Base-by-base conservation (phyloP, 2,888 invertebrate species). In the Hydriomena furcata region DNA sequence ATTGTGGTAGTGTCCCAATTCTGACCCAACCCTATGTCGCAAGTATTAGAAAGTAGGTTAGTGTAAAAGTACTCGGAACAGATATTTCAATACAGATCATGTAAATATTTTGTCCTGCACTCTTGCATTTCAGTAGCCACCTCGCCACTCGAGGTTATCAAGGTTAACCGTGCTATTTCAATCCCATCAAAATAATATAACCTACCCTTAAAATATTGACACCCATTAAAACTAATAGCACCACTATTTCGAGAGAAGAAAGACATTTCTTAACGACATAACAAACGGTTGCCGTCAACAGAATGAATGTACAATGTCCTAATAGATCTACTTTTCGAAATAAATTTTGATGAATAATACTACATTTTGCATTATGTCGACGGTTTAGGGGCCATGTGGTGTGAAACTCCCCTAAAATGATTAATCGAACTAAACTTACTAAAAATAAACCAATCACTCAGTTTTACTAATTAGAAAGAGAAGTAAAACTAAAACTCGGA, bases 271-370 rank as follows among this genome's bases (percentile, higher is more conserved):
- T 55, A 60, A 65, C 59, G 51, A 63, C 59, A 54, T 63, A 66
- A 71, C 61, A 62, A 75, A 75, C 70, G 75, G 47, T 40, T 5
- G 55, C 58, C 71, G 76, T 78, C 76, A 68, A 59, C 66, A 48
- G 53, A 61, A 74, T 56, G 55, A 61, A 70, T 70, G 73, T 62
- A 63, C 60, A 52, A 63, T 58, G 60, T 63, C 55, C 52, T 68
- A 73, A 73, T 68, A 74, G 56, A 46, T 42, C 42, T 30, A 52
- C 37, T 37, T 56, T 46, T 44, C 24, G 47, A 38, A 43, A 47
- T 60, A 60, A 61, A 58, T 62, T 63, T 64, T 63, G 64, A 67
- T 58, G 46, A 58, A 64, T 59, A 57, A 56, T 44, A 24, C 34
- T 52, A 48, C 52, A 65, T 66, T 66, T 70, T 65, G 66, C 44